Conservation (phyloP, 2,113 vertebrate species). For the Odocoileus virginianus region DNA sequence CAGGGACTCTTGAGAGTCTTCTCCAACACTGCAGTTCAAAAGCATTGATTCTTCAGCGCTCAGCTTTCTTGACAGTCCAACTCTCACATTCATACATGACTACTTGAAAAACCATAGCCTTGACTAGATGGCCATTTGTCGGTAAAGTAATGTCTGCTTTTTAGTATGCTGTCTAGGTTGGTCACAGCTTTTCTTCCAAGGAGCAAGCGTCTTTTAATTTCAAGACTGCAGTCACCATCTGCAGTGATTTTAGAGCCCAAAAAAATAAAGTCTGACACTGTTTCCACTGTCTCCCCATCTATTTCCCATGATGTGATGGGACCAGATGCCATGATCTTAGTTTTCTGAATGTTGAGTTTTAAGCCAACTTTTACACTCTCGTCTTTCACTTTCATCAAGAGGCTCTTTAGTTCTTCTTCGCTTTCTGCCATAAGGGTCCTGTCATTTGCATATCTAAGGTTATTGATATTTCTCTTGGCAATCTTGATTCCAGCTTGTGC, state of each 20-base stretch:
- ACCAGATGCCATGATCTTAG: background rate
- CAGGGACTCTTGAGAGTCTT: background rate
- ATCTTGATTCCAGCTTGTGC: background rate
- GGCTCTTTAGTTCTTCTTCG: background rate
- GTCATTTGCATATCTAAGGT: background rate
- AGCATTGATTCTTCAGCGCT: fast-evolving
- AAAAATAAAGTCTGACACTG: background rate
- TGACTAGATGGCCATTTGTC: background rate
- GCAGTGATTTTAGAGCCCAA: fast-evolving
- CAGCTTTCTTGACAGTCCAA: background rate
- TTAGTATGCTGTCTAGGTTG: background rate
- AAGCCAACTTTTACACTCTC: background rate
- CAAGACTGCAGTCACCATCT: background rate
- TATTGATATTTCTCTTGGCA: background rate
- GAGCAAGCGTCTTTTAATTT: background rate
- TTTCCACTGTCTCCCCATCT: background rate
- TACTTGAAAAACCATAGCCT: background rate
- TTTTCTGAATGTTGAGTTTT: background rate
- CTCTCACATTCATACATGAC: background rate
- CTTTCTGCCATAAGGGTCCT: background rate
- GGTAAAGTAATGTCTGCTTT: background rate
- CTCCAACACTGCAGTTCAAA: background rate
- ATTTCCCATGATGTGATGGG: background rate
- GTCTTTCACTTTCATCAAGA: background rate
- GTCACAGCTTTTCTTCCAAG: background rate